These are phyloP conservation scores for Pseudomugil gertrudae DNA, from an alignment of 2,797 vertebrate species.

Conservation along the genomic window DNA sequence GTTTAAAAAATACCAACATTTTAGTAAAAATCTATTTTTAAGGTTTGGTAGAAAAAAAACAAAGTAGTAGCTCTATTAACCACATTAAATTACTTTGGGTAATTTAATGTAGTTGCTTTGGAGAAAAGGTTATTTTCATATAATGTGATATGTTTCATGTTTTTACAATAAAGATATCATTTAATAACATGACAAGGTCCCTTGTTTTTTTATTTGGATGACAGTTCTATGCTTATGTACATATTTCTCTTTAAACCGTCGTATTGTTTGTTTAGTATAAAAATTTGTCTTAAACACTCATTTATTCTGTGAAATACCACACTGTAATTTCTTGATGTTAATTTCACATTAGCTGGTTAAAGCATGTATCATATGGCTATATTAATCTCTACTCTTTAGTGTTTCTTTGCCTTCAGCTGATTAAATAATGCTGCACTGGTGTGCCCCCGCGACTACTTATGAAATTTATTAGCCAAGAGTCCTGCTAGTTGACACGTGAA, in stretches of 20 bases:
- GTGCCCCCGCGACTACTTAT: conserved; percentile 51
- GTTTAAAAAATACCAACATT: no score
- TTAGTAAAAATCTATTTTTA: no score
- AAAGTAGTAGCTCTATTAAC: no score
- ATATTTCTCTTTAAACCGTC: conserved; percentile 1
- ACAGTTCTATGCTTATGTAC: no score
- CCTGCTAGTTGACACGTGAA: conserved; percentile 64
- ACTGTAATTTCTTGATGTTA: conserved; percentile 14
- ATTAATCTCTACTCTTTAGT: conserved; percentile 23
- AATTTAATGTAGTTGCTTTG: no score
- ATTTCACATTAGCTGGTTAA: conserved; percentile 15
- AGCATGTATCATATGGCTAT: conserved; percentile 27
- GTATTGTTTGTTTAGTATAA: conserved; percentile 18
- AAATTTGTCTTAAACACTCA: conserved; percentile 15
- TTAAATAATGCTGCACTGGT: conserved; percentile 49
- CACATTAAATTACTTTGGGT: no score
- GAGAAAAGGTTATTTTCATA: no score
- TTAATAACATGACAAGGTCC: no score
- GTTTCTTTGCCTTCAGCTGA: conserved; percentile 35
- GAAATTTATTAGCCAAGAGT: conserved; percentile 65
- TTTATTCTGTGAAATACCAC: conserved; percentile 11
- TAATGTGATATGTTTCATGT: no score
- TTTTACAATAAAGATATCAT: no score
- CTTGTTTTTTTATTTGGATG: no score
- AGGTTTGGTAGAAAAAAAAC: no score